phyloP scores from a whole-genome alignment of 2,888 invertebrate species.

The Calliphora vomitoria region DNA sequence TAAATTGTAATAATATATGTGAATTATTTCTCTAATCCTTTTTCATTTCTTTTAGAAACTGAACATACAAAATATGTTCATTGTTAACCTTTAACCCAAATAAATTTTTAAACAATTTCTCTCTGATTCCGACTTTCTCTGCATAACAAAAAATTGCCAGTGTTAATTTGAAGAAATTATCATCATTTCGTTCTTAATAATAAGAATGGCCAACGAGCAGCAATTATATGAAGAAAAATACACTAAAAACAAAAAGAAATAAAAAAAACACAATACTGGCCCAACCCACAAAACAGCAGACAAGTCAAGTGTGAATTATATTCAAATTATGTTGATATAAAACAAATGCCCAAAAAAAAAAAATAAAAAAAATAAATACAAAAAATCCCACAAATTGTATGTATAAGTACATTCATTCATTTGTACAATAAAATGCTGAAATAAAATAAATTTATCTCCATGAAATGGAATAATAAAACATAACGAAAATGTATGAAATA shows the following conservation, averaged over 20 bases:
- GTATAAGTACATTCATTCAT: not conserved
- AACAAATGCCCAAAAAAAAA: conserved; percentile 75
- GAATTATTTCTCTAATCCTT: not conserved
- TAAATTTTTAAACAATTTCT: not conserved
- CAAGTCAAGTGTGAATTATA: conserved; percentile 82
- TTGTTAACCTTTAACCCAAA: not conserved
- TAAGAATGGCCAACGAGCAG: conserved; percentile 40
- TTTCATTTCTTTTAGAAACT: not conserved
- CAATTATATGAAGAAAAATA: conserved; percentile 55
- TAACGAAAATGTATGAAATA: conserved; percentile 76
- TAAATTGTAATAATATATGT: not conserved
- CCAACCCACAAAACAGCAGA: conserved; percentile 75
- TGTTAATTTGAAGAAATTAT: conserved; percentile 80
- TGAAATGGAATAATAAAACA: conserved; percentile 73
- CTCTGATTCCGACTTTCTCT: not conserved
- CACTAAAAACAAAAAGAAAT: not conserved
- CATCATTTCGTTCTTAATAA: conserved; percentile 76
- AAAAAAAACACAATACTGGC: conserved; percentile 51
- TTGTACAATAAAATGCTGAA: conserved; percentile 37
- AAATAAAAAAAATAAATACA: not conserved
- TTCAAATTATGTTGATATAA: conserved; percentile 76
- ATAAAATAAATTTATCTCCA: conserved; percentile 59
- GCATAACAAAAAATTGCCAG: conserved; percentile 38
- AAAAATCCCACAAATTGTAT: conserved; percentile 19
- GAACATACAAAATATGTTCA: conserved; percentile 3